Evolutionary conservation across 1,140 invertebrate genomes (phyloP).

Genomic region (Ceratina australensis): DNA sequence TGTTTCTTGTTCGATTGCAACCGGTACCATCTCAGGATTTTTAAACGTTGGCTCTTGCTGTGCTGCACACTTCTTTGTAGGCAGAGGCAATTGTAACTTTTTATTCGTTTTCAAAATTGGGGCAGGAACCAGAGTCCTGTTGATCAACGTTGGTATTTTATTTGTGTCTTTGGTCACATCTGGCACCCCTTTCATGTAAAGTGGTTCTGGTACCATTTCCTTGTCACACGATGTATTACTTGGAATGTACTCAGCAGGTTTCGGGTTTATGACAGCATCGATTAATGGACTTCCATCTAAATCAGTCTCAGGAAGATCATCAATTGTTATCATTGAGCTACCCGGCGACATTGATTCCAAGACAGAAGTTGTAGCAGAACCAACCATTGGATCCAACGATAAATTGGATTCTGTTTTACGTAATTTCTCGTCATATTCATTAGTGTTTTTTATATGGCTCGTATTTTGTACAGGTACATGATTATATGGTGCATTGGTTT

Average conservation of each 20-base stretch:
- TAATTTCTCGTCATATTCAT: not conserved
- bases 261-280: constrained; percentile 41
- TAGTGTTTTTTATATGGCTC: not conserved
- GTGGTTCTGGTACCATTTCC: constrained; percentile 37
- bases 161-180: constrained; percentile 64
- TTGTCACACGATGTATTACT: constrained; percentile 41
- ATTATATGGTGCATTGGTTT: constrained; percentile 18
- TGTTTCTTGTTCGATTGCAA: constrained; percentile 28
- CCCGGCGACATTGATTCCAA: constrained; percentile 24
- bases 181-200: constrained; percentile 66
- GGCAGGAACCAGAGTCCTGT: constrained; percentile 63
- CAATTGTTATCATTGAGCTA: constrained; percentile 45
- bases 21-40: constrained; percentile 69
- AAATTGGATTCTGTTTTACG: not conserved
- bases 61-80: constrained; percentile 10
- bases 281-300: constrained; percentile 63
- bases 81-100: constrained; percentile 60
- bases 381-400: not conserved
- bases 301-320: constrained; percentile 66
- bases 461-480: not conserved
- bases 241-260: constrained; percentile 43
- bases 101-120: constrained; percentile 67
- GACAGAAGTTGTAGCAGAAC: constrained; percentile 9
- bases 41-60: constrained; percentile 61
- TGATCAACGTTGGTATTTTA: constrained; percentile 68